Conservation (phyloP, 1,140 invertebrate genomes). For the Ceratina japonica region DNA sequence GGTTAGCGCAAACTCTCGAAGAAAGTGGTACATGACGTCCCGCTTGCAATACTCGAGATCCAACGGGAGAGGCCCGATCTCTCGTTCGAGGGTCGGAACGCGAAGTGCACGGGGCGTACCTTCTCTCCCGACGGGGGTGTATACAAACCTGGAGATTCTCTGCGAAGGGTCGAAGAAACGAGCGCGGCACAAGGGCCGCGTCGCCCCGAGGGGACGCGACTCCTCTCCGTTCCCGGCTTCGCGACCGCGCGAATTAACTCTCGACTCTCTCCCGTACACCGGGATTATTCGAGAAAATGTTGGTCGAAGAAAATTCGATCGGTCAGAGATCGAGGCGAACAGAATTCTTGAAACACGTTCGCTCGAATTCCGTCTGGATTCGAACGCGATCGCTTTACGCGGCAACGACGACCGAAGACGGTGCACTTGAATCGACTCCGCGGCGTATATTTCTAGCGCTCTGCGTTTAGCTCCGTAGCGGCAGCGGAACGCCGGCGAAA, state of each 20-base stretch:
- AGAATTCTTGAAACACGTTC: neutral
- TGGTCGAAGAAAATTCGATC: too few species aligned
- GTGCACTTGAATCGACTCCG: conserved; percentile 76
- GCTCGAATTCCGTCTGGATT: neutral
- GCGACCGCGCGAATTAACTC: neutral
- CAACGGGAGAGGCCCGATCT: conserved; percentile 4
- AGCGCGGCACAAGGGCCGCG: conserved; percentile 10
- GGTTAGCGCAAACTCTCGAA: conserved; percentile 26
- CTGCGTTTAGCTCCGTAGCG: conserved; percentile 74
- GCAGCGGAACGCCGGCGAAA: conserved; percentile 47
- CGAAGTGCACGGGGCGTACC: conserved; percentile 33
- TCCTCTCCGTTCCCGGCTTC: conserved; percentile 28
- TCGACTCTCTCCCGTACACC: too few species aligned
- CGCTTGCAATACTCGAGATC: conserved; percentile 30
- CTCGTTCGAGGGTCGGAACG: conserved; percentile 43
- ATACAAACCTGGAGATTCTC: conserved; percentile 43
- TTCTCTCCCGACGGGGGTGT: conserved; percentile 34
- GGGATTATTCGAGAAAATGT: conserved; percentile 16
- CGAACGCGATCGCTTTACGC: conserved; percentile 19
- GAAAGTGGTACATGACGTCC: conserved; percentile 44
- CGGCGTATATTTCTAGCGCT: conserved; percentile 75
- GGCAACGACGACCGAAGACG: conserved; percentile 65
- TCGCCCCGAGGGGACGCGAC: conserved; percentile 41
- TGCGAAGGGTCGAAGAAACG: conserved; percentile 47
- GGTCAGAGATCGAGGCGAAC: too few species aligned